Percentiles rank a stretch among this genome's conserved stretches.
Conservation (phyloP, 2,113 vertebrate species). For the Tragulus kanchil region DNA sequence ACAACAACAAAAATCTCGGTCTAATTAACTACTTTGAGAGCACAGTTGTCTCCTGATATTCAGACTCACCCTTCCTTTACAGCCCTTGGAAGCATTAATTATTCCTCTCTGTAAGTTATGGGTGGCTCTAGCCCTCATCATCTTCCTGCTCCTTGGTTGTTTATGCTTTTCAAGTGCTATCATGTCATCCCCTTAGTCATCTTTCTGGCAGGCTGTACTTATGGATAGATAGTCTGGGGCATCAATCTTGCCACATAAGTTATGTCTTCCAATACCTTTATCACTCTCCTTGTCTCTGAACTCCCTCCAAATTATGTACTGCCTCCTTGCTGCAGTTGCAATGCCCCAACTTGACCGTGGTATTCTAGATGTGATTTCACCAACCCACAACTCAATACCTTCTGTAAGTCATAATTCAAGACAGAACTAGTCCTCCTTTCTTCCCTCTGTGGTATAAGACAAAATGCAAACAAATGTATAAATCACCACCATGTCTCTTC, state of each 20-base stretch:
- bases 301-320: slow-evolving; percentile 65
- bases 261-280: slow-evolving; percentile 72
- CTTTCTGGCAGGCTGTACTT: slow-evolving; percentile 36
- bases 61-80: background rate
- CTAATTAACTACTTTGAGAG: background rate
- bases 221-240: background rate
- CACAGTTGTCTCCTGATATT: background rate
- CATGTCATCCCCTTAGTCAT: slow-evolving; percentile 68
- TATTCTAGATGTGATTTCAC: slow-evolving; percentile 74
- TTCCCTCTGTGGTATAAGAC: background rate
- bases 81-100: background rate
- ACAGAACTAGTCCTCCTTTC: slow-evolving; percentile 65
- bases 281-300: slow-evolving; percentile 67
- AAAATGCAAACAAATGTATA: slow-evolving; percentile 58
- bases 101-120: slow-evolving; percentile 42
- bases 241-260: slow-evolving; percentile 59
- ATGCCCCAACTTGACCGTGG: slow-evolving; percentile 78
- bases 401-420: slow-evolving; percentile 71
- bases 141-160: slow-evolving; percentile 37
- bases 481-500: background rate
- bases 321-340: slow-evolving; percentile 29
- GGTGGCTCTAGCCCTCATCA: background rate
- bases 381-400: slow-evolving; percentile 62
- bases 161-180: slow-evolving; percentile 64
- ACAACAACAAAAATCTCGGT: background rate